Conservation (phyloP, 2,888 invertebrate genomes). For the Coleophora flavipennella region DNA sequence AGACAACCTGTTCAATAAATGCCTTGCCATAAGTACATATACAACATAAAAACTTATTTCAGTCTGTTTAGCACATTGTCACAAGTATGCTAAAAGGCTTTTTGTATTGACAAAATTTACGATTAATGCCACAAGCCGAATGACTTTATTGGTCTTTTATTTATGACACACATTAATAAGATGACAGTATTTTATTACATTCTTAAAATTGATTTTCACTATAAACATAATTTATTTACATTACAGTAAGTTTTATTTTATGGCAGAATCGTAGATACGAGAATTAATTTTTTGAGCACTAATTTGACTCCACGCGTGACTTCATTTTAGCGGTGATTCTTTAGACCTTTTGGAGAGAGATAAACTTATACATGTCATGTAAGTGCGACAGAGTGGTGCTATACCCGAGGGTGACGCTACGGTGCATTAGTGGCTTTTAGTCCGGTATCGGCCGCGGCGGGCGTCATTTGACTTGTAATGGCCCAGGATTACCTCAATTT, state of each 20-base stretch:
- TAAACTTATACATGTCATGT: slow-evolving; percentile 13
- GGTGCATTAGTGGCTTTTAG: slow-evolving; percentile 58
- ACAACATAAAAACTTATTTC: no score
- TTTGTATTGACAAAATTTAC: slow-evolving; percentile 14
- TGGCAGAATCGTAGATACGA: no score
- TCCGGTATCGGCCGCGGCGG: slow-evolving; percentile 34
- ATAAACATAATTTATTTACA: no score
- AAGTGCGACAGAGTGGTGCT: slow-evolving; percentile 24
- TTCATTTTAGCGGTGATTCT: slow-evolving; percentile 39
- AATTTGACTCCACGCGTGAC: slow-evolving; percentile 50
- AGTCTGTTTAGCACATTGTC: slow-evolving; percentile 17
- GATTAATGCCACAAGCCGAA: neutral
- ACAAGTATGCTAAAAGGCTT: slow-evolving; percentile 44
- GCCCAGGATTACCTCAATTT: slow-evolving; percentile 51
- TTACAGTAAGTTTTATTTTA: no score
- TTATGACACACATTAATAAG: no score
- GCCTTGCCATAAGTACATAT: neutral
- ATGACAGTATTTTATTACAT: no score
- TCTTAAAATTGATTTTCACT: no score
- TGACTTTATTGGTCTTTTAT: no score
- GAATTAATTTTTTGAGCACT: slow-evolving; percentile 21
- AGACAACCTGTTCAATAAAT: slow-evolving; percentile 32
- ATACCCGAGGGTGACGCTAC: slow-evolving; percentile 11
- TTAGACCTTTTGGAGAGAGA: slow-evolving; percentile 33
- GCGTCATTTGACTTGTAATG: slow-evolving; percentile 58